Evolutionary conservation across 2,888 invertebrate species (phyloP).

Genomic region (Pyrrhia umbra): DNA sequence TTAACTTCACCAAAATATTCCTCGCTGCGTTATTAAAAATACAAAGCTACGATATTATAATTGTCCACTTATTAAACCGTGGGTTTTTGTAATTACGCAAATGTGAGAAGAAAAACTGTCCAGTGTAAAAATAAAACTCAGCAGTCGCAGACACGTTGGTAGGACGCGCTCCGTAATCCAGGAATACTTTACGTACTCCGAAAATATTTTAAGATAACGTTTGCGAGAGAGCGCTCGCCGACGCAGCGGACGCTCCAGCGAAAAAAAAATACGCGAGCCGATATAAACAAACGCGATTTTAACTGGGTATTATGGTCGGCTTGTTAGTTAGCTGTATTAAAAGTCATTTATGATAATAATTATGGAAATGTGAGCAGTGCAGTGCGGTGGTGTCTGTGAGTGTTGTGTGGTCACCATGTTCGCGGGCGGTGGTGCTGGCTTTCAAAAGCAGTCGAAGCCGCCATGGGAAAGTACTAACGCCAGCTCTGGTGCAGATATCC

Average conservation of each 20-base stretch:
- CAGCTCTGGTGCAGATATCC: constrained; percentile 71
- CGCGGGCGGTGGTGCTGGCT: constrained; percentile 85
- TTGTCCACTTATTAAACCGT: constrained; percentile 50
- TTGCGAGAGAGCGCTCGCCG: constrained; percentile 57
- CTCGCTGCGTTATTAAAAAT: constrained; percentile 30
- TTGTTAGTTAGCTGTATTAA: constrained; percentile 8
- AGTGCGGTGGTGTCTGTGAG: constrained; percentile 21
- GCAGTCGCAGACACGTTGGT: constrained; percentile 67
- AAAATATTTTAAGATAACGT: constrained; percentile 69
- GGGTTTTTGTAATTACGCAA: constrained; percentile 67
- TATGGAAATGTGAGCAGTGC: constrained; percentile 23
- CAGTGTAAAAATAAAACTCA: constrained; percentile 72
- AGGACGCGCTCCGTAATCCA: constrained; percentile 61
- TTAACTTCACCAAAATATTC: constrained; percentile 19
- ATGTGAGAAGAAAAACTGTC: constrained; percentile 65
- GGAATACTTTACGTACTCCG: constrained; percentile 68
- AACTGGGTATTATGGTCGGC: constrained; percentile 15
- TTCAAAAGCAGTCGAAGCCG: constrained; percentile 85
- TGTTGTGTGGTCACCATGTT: constrained; percentile 72
- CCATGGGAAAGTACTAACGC: constrained; percentile 80
- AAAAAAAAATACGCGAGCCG: constrained; percentile 48
- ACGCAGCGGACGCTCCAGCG: constrained; percentile 35
- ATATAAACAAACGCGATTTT: constrained; percentile 49
- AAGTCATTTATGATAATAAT: not conserved
- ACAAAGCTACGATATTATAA: constrained; percentile 31